phyloP scores from a whole-genome alignment of 2,888 invertebrate species.

The Microctonus hyperodae region DNA sequence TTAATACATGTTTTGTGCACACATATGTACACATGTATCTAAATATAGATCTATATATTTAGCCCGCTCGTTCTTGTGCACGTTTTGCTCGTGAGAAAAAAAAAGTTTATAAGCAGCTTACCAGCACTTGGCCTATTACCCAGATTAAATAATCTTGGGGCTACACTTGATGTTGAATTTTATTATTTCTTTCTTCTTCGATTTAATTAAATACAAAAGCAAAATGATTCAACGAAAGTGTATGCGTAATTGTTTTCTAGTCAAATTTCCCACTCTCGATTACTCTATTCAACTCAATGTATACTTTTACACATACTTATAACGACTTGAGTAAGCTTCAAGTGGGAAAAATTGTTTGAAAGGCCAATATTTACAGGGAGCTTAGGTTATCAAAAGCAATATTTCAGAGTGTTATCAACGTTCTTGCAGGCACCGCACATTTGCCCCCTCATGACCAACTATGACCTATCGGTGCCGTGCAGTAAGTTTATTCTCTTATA shows the following conservation, averaged over 20 bases:
- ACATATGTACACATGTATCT: too few relatives aligned
- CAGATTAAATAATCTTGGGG: slow-evolving; percentile 40
- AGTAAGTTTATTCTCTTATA: slow-evolving; percentile 10
- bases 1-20: slow-evolving; percentile 28
- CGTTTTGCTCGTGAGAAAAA: slow-evolving; percentile 11
- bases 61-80: slow-evolving; percentile 15
- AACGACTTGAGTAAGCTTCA: slow-evolving; percentile 28
- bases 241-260: slow-evolving; percentile 11
- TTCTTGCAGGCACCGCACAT: slow-evolving; percentile 31
- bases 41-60: too few relatives aligned
- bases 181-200: slow-evolving; percentile 3
- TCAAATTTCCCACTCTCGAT: slow-evolving; percentile 5
- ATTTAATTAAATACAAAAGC: slow-evolving; percentile 28
- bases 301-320: slow-evolving; percentile 17
- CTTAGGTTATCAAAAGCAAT: slow-evolving; percentile 43
- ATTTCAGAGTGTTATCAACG: slow-evolving; percentile 46
- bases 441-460: slow-evolving; percentile 21
- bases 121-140: slow-evolving; percentile 30
- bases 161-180: slow-evolving; percentile 32
- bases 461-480: slow-evolving; percentile 5
- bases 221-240: slow-evolving; percentile 21
- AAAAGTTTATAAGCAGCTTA: slow-evolving; percentile 10
- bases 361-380: slow-evolving; percentile 44
- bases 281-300: slow-evolving; percentile 1
- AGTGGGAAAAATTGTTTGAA: slow-evolving; percentile 32